Base-by-base conservation (phyloP, 1,140 invertebrate genomes). In the Ceratosolen solmsi region DNA sequence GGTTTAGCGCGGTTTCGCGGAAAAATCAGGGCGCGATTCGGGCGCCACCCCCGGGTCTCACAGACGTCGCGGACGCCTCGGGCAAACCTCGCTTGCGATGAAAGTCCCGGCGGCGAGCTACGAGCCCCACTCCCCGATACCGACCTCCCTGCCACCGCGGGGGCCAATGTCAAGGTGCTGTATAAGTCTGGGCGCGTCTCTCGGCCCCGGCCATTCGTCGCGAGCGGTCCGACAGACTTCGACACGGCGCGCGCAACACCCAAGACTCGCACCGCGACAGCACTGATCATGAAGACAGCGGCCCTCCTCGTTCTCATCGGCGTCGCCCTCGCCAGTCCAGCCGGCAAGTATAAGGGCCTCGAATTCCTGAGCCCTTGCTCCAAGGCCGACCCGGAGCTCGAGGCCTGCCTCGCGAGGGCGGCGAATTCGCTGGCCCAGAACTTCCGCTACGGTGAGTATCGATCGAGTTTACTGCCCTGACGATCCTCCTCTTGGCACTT, bases 381-480 rank as follows among this genome's bases (percentile, higher is more conserved):
- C 1, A 93, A 91, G 85, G 89, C 91, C 68, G 95, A 96, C 86
- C 93, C 94, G 0, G 91, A 94, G n/a, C 89, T 96, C 1, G 95
- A 96, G 84, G 91, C 92, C 15, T 96, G 96, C 85, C 89, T 96
- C 7, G 92, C 93, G 22, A 93, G 93, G 81, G 94, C 95, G 27
- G 95, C 95, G 79, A 96, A 96, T 87, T 92, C 92, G 76, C 92
- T 96, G 36, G 93, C 94, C 2, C 93, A 94, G 74, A 93, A 94
- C 84, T 93, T 96, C 79, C 93, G 94, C 80, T 83, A 89, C 80
- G 93, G 94, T 92, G 84, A 89, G 85, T 82, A 80, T 63, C 8
- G 15, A 5, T 15, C 33, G 9, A n/a, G n/a, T n/a, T n/a, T n/a
- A n/a, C n/a, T n/a, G n/a, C n/a, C n/a, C n/a, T n/a, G n/a, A n/a